A percentile compares a stretch with the other conserved stretches of the same genome.
These are phyloP conservation scores for Apodemus speciosus DNA, from an alignment of 2,113 vertebrate species.

Conservation along the genomic window DNA sequence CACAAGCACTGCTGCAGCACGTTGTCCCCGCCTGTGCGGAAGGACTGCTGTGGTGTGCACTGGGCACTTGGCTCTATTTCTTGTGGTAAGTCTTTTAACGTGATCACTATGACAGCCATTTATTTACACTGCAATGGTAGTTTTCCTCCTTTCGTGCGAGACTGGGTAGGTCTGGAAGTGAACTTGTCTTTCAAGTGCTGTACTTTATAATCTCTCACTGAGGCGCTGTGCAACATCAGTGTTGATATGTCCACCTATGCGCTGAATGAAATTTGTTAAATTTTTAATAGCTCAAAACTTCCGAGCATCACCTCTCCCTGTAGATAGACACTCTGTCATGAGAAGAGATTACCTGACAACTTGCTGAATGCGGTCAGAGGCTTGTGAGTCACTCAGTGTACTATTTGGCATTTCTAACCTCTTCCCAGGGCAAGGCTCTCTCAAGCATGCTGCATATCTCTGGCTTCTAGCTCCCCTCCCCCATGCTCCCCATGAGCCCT, in stretches of 20 bases:
- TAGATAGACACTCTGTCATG: constrained; percentile 71
- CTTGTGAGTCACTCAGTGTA: constrained; percentile 80
- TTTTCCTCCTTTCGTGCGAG: constrained; percentile 39
- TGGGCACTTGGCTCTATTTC: constrained; percentile 1
- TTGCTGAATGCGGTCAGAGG: constrained; percentile 76
- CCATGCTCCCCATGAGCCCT: constrained; percentile 31
- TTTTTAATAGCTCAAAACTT: constrained; percentile 73
- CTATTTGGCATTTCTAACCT: constrained; percentile 79
- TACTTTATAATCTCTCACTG: constrained; percentile 74
- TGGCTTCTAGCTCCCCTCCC: constrained; percentile 71
- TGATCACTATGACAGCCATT: background rate
- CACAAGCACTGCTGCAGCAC: constrained; percentile 33
- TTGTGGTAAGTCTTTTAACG: constrained; percentile 6
- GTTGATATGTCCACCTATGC: constrained; percentile 72
- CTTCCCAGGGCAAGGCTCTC: constrained; percentile 71
- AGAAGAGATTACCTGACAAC: constrained; percentile 76
- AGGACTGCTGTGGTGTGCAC: background rate
- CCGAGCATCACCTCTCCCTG: constrained; percentile 63
- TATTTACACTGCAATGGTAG: background rate
- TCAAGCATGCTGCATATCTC: constrained; percentile 61
- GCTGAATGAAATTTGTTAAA: constrained; percentile 74
- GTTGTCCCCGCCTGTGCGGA: constrained; percentile 46
- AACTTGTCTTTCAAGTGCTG: constrained; percentile 67
- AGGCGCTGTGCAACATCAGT: constrained; percentile 62
- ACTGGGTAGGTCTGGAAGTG: background rate